Evolutionary conservation across 2,797 vertebrate genomes (phyloP).

Genomic region (Catharus ustulatus): DNA sequence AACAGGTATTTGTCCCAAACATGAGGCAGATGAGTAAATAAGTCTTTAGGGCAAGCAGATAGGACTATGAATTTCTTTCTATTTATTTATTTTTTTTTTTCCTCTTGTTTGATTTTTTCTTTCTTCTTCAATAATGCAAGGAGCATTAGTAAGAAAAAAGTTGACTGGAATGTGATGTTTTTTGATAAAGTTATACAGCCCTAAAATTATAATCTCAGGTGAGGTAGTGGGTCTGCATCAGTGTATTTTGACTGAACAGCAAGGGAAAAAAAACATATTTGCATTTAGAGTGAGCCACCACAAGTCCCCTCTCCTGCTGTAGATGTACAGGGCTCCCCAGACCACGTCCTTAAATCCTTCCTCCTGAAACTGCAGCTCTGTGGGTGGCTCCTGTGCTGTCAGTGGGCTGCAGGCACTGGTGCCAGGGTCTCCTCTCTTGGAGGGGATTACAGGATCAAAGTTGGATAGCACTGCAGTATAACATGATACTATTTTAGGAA

Average conservation of each 20-base stretch:
- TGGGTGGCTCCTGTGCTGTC: background rate
- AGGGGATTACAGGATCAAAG: background rate
- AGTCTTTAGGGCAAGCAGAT: background rate
- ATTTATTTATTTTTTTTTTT: background rate
- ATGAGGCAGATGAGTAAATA: background rate
- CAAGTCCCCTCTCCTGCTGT: background rate
- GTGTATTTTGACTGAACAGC: background rate
- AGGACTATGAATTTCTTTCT: background rate
- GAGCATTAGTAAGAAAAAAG: background rate
- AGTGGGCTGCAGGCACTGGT: background rate
- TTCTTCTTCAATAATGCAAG: background rate
- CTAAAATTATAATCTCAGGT: background rate
- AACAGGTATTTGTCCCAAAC: background rate
- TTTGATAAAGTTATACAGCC: rapidly evolving
- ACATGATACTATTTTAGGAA: background rate
- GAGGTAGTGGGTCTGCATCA: background rate
- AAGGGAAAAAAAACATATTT: background rate
- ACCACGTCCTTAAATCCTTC: background rate
- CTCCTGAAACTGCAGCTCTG: background rate
- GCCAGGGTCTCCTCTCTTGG: background rate
- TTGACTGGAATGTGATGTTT: background rate
- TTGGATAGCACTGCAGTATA: background rate
- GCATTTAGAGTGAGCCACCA: background rate
- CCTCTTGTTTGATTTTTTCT: background rate
- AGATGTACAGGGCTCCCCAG: background rate